phyloP scores from a whole-genome alignment of 2,888 invertebrate species.

The Saturnia japonica region DNA sequence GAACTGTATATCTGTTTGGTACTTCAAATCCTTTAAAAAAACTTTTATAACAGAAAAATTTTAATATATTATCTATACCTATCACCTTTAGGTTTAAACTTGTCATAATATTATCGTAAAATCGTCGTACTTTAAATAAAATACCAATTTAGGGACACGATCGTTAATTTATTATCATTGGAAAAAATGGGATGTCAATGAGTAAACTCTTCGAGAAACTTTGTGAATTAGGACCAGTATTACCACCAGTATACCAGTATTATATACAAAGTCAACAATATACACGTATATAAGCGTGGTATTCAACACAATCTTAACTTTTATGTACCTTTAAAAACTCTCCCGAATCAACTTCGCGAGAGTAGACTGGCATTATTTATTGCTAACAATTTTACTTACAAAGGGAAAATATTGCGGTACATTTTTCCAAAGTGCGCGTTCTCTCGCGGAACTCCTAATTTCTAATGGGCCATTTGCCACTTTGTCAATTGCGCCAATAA shows the following conservation, averaged over 20 bases:
- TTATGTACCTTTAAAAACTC: slow-evolving; percentile 27
- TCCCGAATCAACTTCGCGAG: slow-evolving; percentile 42
- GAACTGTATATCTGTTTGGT: too few relatives aligned
- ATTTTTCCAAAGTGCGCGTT: slow-evolving; percentile 67
- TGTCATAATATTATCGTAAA: too few relatives aligned
- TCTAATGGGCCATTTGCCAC: slow-evolving; percentile 83
- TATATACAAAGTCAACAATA: neutral
- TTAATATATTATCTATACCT: too few relatives aligned
- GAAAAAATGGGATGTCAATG: neutral
- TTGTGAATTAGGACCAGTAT: neutral
- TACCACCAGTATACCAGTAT: too few relatives aligned
- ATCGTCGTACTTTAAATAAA: neutral
- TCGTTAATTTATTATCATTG: neutral
- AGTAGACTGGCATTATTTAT: slow-evolving; percentile 67
- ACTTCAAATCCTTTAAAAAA: too few relatives aligned
- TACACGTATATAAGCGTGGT: neutral
- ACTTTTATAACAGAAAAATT: too few relatives aligned
- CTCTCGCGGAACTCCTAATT: slow-evolving; percentile 71
- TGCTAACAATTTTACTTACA: slow-evolving; percentile 74
- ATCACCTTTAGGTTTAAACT: too few relatives aligned
- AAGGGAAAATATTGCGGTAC: slow-evolving; percentile 72
- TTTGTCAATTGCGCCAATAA: slow-evolving; percentile 82
- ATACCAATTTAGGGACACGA: neutral
- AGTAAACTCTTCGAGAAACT: neutral
- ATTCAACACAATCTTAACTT: slow-evolving; percentile 14